phyloP scores from a whole-genome alignment of 2,888 invertebrate genomes.

The Plebejus argus region DNA sequence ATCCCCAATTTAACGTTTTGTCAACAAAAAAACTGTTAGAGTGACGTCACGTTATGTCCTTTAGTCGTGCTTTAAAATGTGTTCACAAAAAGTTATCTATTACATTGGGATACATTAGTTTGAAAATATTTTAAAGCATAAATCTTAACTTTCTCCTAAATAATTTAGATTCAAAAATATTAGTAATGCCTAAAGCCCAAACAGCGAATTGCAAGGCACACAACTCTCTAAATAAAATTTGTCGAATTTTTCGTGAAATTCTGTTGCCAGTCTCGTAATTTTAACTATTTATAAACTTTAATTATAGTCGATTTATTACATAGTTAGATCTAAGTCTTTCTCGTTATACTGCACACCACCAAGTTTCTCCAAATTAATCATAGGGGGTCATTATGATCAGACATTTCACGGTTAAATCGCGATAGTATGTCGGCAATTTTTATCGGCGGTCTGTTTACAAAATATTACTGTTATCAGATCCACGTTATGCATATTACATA shows the following conservation, averaged over 20 bases:
- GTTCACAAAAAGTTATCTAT: not conserved
- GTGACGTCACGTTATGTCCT: slow-evolving; percentile 47
- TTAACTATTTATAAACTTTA: no score
- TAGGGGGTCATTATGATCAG: not conserved
- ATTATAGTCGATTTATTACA: no score
- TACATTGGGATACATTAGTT: not conserved
- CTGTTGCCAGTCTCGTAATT: no score
- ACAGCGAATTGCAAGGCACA: no score
- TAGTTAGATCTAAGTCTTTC: no score
- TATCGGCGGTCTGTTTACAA: slow-evolving; percentile 27
- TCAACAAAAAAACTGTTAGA: slow-evolving; percentile 45
- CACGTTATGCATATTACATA: slow-evolving; percentile 24
- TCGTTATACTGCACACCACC: not conserved
- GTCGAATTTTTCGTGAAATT: no score
- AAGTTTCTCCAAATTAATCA: not conserved
- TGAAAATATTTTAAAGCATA: no score
- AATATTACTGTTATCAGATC: slow-evolving; percentile 15
- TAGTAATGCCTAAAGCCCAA: no score
- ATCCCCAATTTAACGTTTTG: slow-evolving; percentile 42
- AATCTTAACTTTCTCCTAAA: no score
- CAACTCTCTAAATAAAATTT: no score
- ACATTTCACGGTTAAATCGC: not conserved
- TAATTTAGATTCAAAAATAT: no score
- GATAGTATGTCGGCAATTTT: not conserved
- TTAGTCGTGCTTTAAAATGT: not conserved